A percentile compares a stretch with the other conserved stretches of the same genome.
phyloP scores from a whole-genome alignment of 2,113 vertebrate species.

The Pygoscelis adeliae region DNA sequence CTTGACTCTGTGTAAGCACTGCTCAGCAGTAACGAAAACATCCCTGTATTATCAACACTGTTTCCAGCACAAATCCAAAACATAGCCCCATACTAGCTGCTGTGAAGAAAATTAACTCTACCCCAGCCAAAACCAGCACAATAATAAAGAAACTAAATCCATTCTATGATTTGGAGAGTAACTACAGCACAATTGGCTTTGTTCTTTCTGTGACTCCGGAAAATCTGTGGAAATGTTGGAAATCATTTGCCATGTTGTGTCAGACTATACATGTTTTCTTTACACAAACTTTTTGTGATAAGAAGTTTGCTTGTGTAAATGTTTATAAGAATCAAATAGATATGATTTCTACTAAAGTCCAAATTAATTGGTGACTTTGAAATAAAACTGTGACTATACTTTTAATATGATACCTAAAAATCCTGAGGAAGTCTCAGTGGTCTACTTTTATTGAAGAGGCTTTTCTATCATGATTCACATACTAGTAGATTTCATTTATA shows the following conservation, averaged over 20 bases:
- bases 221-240: neutral
- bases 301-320: neutral
- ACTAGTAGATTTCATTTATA: neutral
- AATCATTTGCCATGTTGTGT: rapidly evolving
- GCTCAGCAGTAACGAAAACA: neutral
- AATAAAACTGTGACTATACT: neutral
- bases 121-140: neutral
- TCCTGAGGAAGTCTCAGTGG: neutral
- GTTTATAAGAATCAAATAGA: neutral
- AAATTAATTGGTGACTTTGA: neutral
- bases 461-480: neutral
- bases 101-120: neutral
- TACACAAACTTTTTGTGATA: neutral
- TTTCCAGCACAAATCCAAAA: neutral
- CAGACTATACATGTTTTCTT: neutral
- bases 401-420: neutral
- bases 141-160: neutral
- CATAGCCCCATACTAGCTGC: neutral
- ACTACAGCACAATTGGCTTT: neutral
- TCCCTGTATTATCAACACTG: neutral
- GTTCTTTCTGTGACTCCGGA: neutral
- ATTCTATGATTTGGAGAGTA: neutral
- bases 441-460: neutral
- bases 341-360: neutral
- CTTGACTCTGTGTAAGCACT: neutral